Percentiles rank a stretch among this genome's conserved stretches.
These are phyloP conservation scores for Triplophysa tibetana DNA, from an alignment of 2,113 vertebrate species.

Conservation along the genomic window DNA sequence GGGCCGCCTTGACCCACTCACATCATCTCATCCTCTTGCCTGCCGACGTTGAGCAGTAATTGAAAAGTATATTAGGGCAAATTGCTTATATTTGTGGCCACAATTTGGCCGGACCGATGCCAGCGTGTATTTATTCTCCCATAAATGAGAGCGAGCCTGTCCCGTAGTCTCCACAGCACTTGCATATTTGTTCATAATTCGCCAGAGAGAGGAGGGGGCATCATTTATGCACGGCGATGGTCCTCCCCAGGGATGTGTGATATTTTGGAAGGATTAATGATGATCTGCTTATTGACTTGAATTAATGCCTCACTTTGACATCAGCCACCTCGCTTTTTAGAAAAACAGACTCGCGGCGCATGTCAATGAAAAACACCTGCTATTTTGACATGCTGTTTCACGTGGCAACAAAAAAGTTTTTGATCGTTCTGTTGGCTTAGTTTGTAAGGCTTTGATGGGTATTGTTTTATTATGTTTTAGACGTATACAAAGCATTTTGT, in stretches of 20 bases:
- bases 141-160: conserved; percentile 20
- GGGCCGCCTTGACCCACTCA: conserved; percentile 80
- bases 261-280: conserved; percentile 57
- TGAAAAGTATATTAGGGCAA: conserved; percentile 85
- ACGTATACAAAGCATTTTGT: background rate
- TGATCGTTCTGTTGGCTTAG: background rate
- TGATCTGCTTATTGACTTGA: conserved; percentile 60
- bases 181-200: conserved; percentile 48
- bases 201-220: background rate
- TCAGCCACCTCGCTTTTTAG: conserved; percentile 28
- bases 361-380: conserved; percentile 4
- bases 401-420: conserved; percentile 3
- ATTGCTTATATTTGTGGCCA: conserved; percentile 33
- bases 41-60: conserved; percentile 80
- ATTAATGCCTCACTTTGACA: conserved; percentile 54
- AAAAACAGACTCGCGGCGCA: conserved; percentile 34
- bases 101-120: background rate
- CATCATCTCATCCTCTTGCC: conserved; percentile 66
- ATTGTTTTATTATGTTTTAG: background rate
- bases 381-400: background rate
- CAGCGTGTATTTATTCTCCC: background rate
- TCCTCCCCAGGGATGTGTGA: conserved; percentile 47
- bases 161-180: conserved; percentile 27
- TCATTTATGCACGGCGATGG: conserved; percentile 45
- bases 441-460: background rate